Evolutionary conservation across 1,140 invertebrate species (phyloP), one percentile per base, ranked within the genome.

Genomic region (Episyrphus balteatus): DNA sequence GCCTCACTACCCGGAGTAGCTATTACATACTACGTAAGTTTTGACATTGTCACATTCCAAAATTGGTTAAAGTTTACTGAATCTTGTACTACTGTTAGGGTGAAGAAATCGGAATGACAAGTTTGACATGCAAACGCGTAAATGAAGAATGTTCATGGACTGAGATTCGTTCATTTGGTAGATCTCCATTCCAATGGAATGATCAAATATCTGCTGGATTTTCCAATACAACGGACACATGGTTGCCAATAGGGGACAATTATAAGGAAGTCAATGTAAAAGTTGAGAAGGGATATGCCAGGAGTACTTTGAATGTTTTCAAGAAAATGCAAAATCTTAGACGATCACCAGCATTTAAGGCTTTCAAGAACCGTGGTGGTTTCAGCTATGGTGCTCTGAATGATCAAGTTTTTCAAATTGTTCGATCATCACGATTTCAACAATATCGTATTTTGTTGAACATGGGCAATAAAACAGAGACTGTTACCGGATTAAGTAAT

Each of bases 21-120:
- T 36, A 5, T n/a, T 12, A 36, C 14, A 6, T 36, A n/a, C 10
- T 36, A 36, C 12, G 34, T 15, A n/a, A n/a, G 34, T n/a, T 36
- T 36, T 5, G 5, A 5, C 12, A 36, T n/a, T n/a, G n/a, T n/a
- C 10, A 38, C 30, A 32, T n/a, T 43, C 12, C 31, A 31, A n/a
- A n/a, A n/a, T n/a, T n/a, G n/a, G n/a, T n/a, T 31, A 31, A 17
- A 18, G 30, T 32, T 14, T n/a, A n/a, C n/a, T 14, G n/a, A 7
- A 14, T 8, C 30, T 31, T 7, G 8, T 31, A 5, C 5, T 2
- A 31, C 9, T 42, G 38, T 37, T 36, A 72, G 67, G 70, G 84
- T 34, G 84, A 88, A 64, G 85, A 88, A 66, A 77, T 88, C 45
- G 84, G 80, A 1, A 84, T 88, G 80, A 65, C 73, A n/a, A 74